Conservation (phyloP, 1,140 invertebrate genomes). For the Mamestra configurata region DNA sequence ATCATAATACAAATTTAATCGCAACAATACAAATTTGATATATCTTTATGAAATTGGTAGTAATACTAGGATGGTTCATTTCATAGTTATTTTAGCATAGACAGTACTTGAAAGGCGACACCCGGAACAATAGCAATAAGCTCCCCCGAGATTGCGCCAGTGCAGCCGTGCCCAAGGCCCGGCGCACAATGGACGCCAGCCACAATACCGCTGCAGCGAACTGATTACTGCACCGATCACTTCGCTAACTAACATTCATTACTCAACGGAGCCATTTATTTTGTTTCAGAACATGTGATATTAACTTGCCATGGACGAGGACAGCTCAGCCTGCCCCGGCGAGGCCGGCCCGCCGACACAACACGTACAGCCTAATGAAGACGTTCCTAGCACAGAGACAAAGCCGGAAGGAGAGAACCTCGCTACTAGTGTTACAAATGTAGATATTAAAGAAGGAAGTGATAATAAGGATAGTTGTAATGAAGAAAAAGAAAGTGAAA, state of each 20-base stretch:
- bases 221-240: conserved; percentile 64
- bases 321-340: conserved; percentile 62
- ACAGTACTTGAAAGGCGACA: conserved; percentile 65
- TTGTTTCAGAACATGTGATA: conserved; percentile 85
- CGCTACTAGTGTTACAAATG: conserved; percentile 61
- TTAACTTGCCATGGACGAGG: conserved; percentile 77
- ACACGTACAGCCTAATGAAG: conserved; percentile 58
- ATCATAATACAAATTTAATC: conserved; percentile 22
- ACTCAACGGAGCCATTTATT: conserved; percentile 53
- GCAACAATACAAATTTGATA: background rate
- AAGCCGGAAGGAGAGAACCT: conserved; percentile 58
- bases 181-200: conserved; percentile 69
- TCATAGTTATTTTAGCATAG: conserved; percentile 56
- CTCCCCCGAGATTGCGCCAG: conserved; percentile 68
- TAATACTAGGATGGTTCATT: background rate
- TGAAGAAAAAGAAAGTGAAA: conserved; percentile 66
- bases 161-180: conserved; percentile 58
- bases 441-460: conserved; percentile 70
- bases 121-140: conserved; percentile 71
- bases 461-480: conserved; percentile 64
- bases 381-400: conserved; percentile 58
- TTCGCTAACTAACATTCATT: conserved; percentile 43
- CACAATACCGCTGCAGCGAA: conserved; percentile 65
- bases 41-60: background rate
- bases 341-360: conserved; percentile 60